Base-by-base conservation (phyloP, 2,113 vertebrate species). In the Psammodynastes pulverulentus region DNA sequence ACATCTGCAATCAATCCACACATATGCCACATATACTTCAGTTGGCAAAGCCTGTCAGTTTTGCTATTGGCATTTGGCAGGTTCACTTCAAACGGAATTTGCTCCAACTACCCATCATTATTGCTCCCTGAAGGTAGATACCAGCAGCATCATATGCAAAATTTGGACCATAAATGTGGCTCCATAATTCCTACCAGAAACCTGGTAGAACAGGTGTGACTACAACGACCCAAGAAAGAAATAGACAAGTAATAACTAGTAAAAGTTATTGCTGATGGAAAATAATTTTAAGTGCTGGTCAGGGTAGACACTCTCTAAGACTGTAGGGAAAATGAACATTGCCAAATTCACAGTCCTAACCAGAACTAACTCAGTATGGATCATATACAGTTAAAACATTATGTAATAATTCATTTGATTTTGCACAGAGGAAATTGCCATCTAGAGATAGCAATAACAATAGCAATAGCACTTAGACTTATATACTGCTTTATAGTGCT, bases 191-290 rank as follows among this genome's bases (percentile, higher is more conserved):
- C 54, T 62, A 53, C 72, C 53, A 26, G n/a, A 88, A 91, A 85
- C 10, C 89, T 84, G 54, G 92, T 34, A 43, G 90, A 93, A 84
- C 92, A 84, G 86, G 89, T 88, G 86, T 54, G 58, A 46, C 79
- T 67, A 51, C 79, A 92, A 51, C n/a, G 53, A 62, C 67, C 89
- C 52, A 85, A n/a, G 53, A 84, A 5, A 88, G 52, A 51, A 23
- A 8, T 21, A 53, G 23, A 62, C 93, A 86, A 91, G 93, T 67
- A 53, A 62, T 46, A 86, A 89, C 87, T 86, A 89, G 91, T 62
- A 51, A 58, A n/a, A 79, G 2, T 53, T 53, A 54, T 34, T 89
- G 46, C 43, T 62, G 72, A 45, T 26, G 51, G 85, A 51, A 29
- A 58, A 84, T 24, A 86, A 89, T 84, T 84, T 46, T 84, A 54